phyloP scores from a whole-genome alignment of 2,113 vertebrate species.

The Tapirus terrestris region DNA sequence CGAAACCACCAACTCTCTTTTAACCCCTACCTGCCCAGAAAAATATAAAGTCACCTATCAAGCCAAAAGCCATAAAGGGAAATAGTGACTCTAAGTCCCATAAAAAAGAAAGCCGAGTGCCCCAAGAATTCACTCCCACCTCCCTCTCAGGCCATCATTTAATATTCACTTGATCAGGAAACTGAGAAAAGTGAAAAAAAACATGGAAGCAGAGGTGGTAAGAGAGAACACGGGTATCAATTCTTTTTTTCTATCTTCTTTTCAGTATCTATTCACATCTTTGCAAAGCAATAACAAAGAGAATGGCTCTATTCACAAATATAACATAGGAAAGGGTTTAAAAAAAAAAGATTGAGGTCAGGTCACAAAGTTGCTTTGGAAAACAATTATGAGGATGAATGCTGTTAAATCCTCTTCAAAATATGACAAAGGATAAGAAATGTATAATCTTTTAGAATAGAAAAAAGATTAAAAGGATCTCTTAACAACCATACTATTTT shows the following conservation, averaged over 20 bases:
- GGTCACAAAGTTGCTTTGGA: neutral
- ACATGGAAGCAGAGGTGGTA: neutral
- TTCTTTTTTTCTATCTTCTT: neutral
- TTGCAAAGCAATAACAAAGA: slow-evolving; percentile 16
- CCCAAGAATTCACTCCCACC: slow-evolving; percentile 14
- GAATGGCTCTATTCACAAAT: neutral
- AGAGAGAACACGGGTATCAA: neutral
- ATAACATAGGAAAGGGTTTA: neutral
- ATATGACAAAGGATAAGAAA: neutral
- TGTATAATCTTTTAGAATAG: neutral
- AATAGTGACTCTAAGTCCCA: slow-evolving; percentile 28
- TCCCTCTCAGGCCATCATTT: neutral
- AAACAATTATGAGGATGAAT: slow-evolving; percentile 33
- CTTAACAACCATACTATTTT: slow-evolving; percentile 21
- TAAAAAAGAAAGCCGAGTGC: neutral
- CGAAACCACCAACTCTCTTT: slow-evolving; percentile 81
- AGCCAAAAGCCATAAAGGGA: neutral
- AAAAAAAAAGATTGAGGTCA: neutral
- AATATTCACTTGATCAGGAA: neutral
- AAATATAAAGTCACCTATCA: slow-evolving; percentile 63
- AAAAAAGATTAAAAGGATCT: neutral
- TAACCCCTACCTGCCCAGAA: slow-evolving; percentile 80
- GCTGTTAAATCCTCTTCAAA: slow-evolving; percentile 42
- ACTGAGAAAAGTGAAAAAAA: neutral
- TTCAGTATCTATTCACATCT: neutral